A percentile compares a stretch with the other conserved stretches of the same genome.
These are phyloP conservation scores for Chouioia cunea DNA, from an alignment of 2,888 invertebrate genomes.

Conservation along the genomic window DNA sequence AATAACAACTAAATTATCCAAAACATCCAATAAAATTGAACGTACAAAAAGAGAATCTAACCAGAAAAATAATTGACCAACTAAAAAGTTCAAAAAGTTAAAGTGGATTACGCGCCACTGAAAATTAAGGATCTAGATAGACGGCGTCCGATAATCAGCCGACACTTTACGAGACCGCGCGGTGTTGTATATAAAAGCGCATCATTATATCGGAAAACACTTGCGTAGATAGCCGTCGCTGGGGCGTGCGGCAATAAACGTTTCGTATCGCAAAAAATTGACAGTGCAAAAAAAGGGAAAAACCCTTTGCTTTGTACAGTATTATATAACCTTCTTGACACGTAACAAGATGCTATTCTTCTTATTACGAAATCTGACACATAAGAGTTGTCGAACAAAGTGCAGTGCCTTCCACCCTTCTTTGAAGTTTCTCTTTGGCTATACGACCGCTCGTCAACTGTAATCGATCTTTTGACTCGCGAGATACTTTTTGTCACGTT, in stretches of 20 bases:
- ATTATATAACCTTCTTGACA: too few species aligned
- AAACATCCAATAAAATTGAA: too few species aligned
- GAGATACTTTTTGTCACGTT: neutral
- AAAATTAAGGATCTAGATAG: constrained; percentile 35
- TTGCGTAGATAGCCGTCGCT: constrained; percentile 34
- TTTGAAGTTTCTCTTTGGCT: neutral
- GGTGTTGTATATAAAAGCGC: constrained; percentile 11
- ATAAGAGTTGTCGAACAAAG: constrained; percentile 9
- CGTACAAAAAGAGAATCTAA: too few species aligned
- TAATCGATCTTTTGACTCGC: neutral
- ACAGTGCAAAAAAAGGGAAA: constrained; percentile 16
- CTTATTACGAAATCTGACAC: constrained; percentile 31
- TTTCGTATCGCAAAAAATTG: constrained; percentile 22
- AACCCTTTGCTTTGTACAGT: constrained; percentile 17
- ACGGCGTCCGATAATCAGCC: constrained; percentile 32
- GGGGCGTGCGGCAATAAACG: constrained; percentile 22
- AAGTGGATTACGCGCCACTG: constrained; percentile 20
- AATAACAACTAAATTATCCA: too few species aligned
- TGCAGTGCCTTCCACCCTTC: neutral
- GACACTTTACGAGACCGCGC: constrained; percentile 26
- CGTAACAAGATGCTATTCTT: neutral
- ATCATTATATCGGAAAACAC: constrained; percentile 46
- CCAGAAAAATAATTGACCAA: neutral
- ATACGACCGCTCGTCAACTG: neutral
- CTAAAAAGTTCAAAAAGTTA: constrained; percentile 21